Evolutionary conservation across 2,797 vertebrate species (phyloP), one percentile per base, ranked within the genome.

Genomic region (Enteromius afrohamiltoni): DNA sequence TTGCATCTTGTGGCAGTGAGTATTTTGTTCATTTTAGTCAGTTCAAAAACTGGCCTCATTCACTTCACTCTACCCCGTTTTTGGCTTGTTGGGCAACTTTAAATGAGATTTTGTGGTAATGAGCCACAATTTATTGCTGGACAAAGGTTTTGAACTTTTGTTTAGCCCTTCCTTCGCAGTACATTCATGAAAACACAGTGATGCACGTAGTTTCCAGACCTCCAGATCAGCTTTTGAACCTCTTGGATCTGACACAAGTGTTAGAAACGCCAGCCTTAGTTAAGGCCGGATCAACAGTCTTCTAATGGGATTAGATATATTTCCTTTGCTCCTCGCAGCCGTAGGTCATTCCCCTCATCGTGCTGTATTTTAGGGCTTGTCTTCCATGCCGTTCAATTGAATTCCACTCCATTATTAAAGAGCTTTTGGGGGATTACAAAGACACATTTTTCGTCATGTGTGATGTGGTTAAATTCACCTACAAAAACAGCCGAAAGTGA

Each of bases 381-480:
- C 79, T 82, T 80, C 60, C 64, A 7, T 74, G 58, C 78, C 11
- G 23, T 86, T 82, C 69, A 89, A 64, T 77, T 68, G 47, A 87
- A 81, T 86, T 83, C 65, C 79, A 47, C 74, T 83, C 68, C 77
- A 81, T 83, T 85, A 83, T 87, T 86, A 65, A 87, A 82, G 45
- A 80, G 76, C 58, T 84, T 83, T 86, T 23, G 40, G 29, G 40
- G 69, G 83, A 87, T 84, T 82, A 82, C 23, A 64, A 42, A 80
- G 76, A 45, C 82, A 73, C 23, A 11, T 37, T 67, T 78, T 40
- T 73, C 26, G 45, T 82, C 21, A 34, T 75, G 65, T 86, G 80
- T 80, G 74, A 81, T 80, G 67, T 84, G 76, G 73, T 86, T 86
- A 85, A 85, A 80, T 86, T 83, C 79, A 85, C 83, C 83, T 87